Evolutionary conservation across 2,113 vertebrate species (phyloP).

Genomic region (Hemicordylus capensis): DNA sequence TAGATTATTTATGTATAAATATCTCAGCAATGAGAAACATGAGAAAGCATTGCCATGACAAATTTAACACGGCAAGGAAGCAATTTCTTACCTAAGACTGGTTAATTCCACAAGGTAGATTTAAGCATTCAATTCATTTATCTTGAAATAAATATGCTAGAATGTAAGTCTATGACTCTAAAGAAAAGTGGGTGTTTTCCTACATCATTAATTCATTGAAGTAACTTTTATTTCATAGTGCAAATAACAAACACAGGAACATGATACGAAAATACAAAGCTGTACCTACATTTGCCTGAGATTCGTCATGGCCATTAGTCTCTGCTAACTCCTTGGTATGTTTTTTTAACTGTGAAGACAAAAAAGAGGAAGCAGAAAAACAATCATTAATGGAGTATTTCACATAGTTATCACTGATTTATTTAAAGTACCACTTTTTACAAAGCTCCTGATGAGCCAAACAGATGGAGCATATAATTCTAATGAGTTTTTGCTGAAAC

Average conservation of each 20-base stretch:
- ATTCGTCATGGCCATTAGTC: constrained; percentile 78
- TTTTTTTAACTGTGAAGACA: constrained; percentile 79
- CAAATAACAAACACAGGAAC: constrained; percentile 32
- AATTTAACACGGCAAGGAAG: constrained; percentile 55
- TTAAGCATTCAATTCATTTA: constrained; percentile 63
- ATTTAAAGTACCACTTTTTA: constrained; percentile 65
- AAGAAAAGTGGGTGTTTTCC: constrained; percentile 6
- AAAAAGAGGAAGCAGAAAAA: constrained; percentile 52
- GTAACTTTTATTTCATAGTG: constrained; percentile 30
- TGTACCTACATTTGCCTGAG: constrained; percentile 81
- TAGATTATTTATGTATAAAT: not conserved
- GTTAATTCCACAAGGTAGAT: constrained; percentile 64
- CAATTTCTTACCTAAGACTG: constrained; percentile 54
- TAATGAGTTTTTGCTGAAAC: constrained; percentile 66
- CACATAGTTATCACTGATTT: constrained; percentile 71
- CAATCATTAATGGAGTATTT: constrained; percentile 53
- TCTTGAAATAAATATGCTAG: constrained; percentile 58
- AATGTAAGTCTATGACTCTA: constrained; percentile 46
- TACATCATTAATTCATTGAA: constrained; percentile 33
- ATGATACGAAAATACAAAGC: not conserved
- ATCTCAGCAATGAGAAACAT: not conserved
- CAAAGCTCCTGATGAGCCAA: constrained; percentile 70
- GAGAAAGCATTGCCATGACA: constrained; percentile 46
- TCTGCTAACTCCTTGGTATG: constrained; percentile 81
- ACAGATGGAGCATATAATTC: constrained; percentile 73